phyloP scores from a whole-genome alignment of 2,888 invertebrate species.

The Acronicta alni region DNA sequence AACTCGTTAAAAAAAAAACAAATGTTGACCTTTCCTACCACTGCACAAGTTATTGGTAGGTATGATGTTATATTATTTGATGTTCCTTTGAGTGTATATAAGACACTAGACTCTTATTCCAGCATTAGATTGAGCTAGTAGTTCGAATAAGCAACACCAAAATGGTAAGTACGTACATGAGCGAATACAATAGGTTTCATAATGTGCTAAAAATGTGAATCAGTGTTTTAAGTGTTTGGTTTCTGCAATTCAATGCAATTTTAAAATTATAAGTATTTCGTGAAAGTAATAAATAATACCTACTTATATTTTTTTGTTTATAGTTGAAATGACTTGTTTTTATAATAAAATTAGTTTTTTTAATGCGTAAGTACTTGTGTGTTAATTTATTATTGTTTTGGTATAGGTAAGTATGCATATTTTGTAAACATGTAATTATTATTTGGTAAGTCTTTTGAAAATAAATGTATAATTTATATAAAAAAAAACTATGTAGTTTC shows the following conservation, averaged over 20 bases:
- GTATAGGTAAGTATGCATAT: too few species aligned
- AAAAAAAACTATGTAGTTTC: too few species aligned
- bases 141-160: conserved; percentile 60
- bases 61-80: conserved; percentile 49
- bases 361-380: too few species aligned
- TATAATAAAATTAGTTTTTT: too few species aligned
- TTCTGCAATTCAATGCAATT: not conserved
- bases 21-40: conserved; percentile 62
- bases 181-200: conserved; percentile 4
- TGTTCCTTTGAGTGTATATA: conserved; percentile 61
- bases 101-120: conserved; percentile 42
- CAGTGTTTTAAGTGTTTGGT: conserved; percentile 18
- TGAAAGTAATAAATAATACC: not conserved
- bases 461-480: too few species aligned
- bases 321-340: not conserved
- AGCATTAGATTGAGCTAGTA: conserved; percentile 58
- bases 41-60: conserved; percentile 41
- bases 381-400: too few species aligned
- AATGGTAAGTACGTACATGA: conserved; percentile 62
- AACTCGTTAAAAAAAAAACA: conserved; percentile 42
- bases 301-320: too few species aligned
- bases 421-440: too few species aligned
- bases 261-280: not conserved
- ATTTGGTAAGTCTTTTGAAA: too few species aligned
- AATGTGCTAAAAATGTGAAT: conserved; percentile 4